Percentiles rank a stretch among this genome's conserved stretches.
Evolutionary conservation across 2,113 vertebrate species (phyloP).

Genomic region (Thermophis baileyi): DNA sequence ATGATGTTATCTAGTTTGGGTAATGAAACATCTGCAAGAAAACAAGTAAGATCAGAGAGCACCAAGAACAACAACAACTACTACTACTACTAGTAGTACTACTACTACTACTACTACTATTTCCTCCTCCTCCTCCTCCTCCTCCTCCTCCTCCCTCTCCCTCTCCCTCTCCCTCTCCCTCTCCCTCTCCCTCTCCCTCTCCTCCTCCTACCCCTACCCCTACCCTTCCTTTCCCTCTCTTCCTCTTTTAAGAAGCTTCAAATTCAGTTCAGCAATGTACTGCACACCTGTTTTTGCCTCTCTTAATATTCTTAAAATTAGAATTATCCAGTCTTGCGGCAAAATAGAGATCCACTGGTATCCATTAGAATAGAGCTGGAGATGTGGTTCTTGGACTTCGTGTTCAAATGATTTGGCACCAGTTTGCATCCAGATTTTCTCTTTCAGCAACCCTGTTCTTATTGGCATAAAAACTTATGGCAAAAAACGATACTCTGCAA

Average conservation of each 20-base stretch:
- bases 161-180: too few relatives aligned
- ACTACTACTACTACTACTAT: too few relatives aligned
- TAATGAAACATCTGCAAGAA: background rate
- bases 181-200: rapidly evolving
- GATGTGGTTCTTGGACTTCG: background rate
- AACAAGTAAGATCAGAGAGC: background rate
- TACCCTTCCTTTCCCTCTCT: too few relatives aligned
- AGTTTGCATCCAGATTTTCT: background rate
- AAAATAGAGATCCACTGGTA: background rate
- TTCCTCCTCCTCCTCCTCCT: background rate
- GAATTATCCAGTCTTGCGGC: background rate
- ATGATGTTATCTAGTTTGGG: background rate
- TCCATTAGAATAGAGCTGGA: background rate
- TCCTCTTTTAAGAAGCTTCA: background rate
- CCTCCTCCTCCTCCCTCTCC: background rate
- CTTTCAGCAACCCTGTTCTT: background rate
- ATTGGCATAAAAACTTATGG: background rate
- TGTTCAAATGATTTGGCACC: background rate
- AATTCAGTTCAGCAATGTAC: background rate
- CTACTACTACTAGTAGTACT: too few relatives aligned
- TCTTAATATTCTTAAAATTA: background rate
- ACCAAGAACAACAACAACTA: background rate
- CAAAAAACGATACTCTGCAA: background rate
- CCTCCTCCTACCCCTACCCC: too few relatives aligned
- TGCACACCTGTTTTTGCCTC: background rate